A percentile compares a stretch with the other conserved stretches of the same genome.
Evolutionary conservation across 2,888 invertebrate genomes (phyloP).

Genomic region (Malachius bipustulatus): DNA sequence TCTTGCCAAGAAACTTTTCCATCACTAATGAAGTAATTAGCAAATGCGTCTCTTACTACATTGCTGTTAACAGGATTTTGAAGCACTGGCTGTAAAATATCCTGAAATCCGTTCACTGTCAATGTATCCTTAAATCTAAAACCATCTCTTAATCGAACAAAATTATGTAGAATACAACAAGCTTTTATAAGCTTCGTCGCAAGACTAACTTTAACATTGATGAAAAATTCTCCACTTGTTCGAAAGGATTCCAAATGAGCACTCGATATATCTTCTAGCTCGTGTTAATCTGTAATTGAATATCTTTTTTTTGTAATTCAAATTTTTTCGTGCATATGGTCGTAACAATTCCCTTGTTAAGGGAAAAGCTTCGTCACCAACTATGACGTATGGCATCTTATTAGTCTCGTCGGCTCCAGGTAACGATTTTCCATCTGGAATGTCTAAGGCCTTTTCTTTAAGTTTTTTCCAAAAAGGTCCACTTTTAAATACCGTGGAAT

Average conservation of each 20-base stretch:
- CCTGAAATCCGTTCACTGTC: too few relatives aligned
- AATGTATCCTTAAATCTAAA: not conserved
- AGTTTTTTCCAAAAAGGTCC: not conserved
- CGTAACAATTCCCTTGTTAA: not conserved
- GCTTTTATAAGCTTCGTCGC: not conserved
- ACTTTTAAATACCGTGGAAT: constrained; percentile 1
- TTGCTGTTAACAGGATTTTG: too few relatives aligned
- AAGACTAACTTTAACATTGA: not conserved
- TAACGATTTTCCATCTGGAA: too few relatives aligned
- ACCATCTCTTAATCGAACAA: not conserved
- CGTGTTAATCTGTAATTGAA: not conserved
- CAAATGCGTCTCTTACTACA: not conserved
- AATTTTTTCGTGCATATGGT: not conserved
- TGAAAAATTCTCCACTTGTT: constrained; percentile 1
- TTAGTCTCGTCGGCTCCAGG: not conserved
- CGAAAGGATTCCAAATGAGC: not conserved
- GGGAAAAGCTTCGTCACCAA: constrained; percentile 1
- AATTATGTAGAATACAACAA: constrained; percentile 1
- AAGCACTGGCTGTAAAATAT: too few relatives aligned
- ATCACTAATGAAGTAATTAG: not conserved
- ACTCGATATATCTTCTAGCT: constrained; percentile 2
- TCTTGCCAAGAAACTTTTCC: not conserved
- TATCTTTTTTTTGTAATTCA: not conserved
- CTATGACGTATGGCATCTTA: not conserved
- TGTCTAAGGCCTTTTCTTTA: not conserved